Evolutionary conservation across 2,113 vertebrate genomes (phyloP), one percentile per base, ranked within the genome.

Genomic region (Psittacus erithacus): DNA sequence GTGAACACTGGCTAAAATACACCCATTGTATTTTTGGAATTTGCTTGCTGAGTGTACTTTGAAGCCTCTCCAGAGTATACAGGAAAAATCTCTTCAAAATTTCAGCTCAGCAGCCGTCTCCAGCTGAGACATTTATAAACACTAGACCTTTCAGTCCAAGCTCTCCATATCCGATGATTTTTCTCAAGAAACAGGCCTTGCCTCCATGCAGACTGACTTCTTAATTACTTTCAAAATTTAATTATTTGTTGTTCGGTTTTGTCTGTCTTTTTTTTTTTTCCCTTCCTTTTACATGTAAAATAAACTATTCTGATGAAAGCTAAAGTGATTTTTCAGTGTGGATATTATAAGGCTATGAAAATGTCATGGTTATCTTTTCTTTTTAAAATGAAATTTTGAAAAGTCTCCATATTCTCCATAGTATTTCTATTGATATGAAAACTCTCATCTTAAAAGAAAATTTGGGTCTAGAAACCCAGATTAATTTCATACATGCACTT

Each of bases 121-220:
- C 92, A 94, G 91, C 92, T 75, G 79, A 92, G 82, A 68, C 29
- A 43, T 49, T 86, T 92, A 88, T 80, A 91, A 95, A 91, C 90
- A 85, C 23, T 27, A 83, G 39, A 50, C 23, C 10, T 7, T 88
- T 65, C 67, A 79, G 63, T 28, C 41, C 55, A 41, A 92, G 59
- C 63, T 67, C 60, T 90, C 50, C 43, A 18, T 9, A 23, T 88
- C 73, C 78, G 57, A 82, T 70, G 53, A 87, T 47, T 90, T 94
- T 93, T 92, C 87, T 86, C 39, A 78, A 47, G 63, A 84, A 67
- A 88, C 5, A 52, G 41, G 29, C 65, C 71, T 92, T 92, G 84
- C 20, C 57, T 88, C 52, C 2, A 1, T 41, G 74, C 17, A 64
- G 14, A 41, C 27, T 33, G 82, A 70, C 41, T 89, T 83, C 44